Percentiles rank a stretch among this genome's conserved stretches.
These are phyloP conservation scores for Hydropsyche tenuis DNA, from an alignment of 1,140 invertebrate species.

Conservation along the genomic window DNA sequence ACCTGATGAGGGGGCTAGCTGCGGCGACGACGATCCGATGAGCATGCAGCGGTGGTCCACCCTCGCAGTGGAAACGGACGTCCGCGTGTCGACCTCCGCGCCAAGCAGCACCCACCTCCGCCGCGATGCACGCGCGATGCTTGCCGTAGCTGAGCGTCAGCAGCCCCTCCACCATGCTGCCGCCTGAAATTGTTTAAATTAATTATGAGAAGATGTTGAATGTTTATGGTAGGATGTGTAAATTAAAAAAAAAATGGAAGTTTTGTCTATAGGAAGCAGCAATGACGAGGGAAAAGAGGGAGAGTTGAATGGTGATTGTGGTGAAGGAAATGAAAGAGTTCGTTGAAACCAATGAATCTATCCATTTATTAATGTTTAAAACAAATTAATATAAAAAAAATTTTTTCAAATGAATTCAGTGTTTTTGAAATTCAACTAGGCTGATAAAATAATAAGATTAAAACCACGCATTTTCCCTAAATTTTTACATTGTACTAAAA, in stretches of 20 bases:
- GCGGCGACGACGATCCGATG: slow-evolving; percentile 83
- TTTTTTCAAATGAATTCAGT: no score
- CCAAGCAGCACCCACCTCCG: slow-evolving; percentile 84
- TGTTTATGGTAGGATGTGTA: not conserved
- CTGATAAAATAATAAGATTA: no score
- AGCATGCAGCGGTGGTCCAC: slow-evolving; percentile 74
- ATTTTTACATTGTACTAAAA: no score
- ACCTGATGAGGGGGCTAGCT: slow-evolving; percentile 80
- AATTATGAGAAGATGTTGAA: not conserved
- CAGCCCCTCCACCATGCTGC: slow-evolving; percentile 66
- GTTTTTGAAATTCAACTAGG: no score
- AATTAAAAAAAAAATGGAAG: not conserved
- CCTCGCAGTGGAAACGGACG: slow-evolving; percentile 81
- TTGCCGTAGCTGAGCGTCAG: slow-evolving; percentile 89
- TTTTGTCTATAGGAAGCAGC: no score
- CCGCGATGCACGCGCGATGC: slow-evolving; percentile 85
- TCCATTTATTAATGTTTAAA: no score
- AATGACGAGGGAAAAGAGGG: no score
- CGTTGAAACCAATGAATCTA: no score
- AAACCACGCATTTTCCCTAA: no score
- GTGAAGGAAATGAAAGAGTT: no score
- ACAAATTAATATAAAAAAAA: no score
- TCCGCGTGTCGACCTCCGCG: slow-evolving; percentile 81
- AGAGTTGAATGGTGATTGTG: no score
- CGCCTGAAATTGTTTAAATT: slow-evolving; percentile 1